Evolutionary conservation across 2,113 vertebrate species (phyloP), one percentile per base, ranked within the genome.

Genomic region (Acinonyx jubatus): DNA sequence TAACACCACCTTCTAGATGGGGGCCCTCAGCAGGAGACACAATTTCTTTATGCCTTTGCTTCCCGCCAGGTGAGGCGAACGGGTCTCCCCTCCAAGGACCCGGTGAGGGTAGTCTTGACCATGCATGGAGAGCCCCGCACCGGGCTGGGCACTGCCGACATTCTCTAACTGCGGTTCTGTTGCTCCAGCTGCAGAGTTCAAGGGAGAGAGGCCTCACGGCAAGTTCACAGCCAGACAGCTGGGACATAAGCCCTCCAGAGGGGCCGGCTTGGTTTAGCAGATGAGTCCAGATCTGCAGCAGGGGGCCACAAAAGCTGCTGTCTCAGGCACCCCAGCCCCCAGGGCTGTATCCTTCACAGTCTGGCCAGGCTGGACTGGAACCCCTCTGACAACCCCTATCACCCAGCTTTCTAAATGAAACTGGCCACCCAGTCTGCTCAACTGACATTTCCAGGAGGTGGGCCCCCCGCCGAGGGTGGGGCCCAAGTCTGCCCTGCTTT

Each of bases 31-130:
- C 38, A 65, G 25, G n/a, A 61, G 21, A 27, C 1, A 7, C 13
- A 19, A 33, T 16, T 55, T 63, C 50, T n/a, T 52, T 5, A 27
- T 1, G 19, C 45, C 11, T 79, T 31, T 95, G 57, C 69, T 81
- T 94, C 68, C 52, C 13, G 23, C 27, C 27, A 41, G 65, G 19
- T 4, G 5, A 25, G 48, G 90, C 4, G 7, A 83, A 52, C 0
- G 41, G 16, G 11, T 71, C 88, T 61, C 0, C 5, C 21, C 38
- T 55, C 11, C 7, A 4, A 48, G 68, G 41, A n/a, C 8, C 38
- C 19, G 23, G 4, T 2, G 1, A 45, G 12, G 19, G 55, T 18
- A 15, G 63, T 10, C 1, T 0, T 45, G 29, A 81, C 33, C 0
- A 1, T 8, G 33, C 23, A 48, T 1, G 0, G 57, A 29, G 16